phyloP scores from a whole-genome alignment of 2,113 vertebrate species.

The Amia ocellicauda region DNA sequence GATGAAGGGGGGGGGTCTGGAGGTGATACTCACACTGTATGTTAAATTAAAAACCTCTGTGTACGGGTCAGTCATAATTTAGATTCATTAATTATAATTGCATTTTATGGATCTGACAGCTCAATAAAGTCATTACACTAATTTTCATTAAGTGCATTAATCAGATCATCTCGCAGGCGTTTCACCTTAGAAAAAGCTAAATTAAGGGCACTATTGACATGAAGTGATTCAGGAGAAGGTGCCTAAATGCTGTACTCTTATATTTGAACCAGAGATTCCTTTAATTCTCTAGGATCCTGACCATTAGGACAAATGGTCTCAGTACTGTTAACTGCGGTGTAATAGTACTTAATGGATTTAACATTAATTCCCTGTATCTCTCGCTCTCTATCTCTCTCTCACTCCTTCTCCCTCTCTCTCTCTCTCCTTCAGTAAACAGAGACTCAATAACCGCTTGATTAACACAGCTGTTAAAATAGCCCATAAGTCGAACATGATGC shows the following conservation, averaged over 20 bases:
- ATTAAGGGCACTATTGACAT: too few relatives aligned
- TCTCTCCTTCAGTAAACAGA: not conserved
- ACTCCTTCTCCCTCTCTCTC: not conserved
- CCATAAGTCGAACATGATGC: too few relatives aligned
- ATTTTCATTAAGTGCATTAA: conserved; percentile 37
- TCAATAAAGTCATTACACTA: conserved; percentile 30
- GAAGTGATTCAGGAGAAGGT: too few relatives aligned
- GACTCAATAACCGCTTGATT: too few relatives aligned
- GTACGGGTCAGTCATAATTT: conserved; percentile 24
- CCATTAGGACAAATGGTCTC: conserved; percentile 9
- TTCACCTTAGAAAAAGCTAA: not conserved
- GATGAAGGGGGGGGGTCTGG: conserved; percentile 15
- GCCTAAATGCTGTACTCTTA: not conserved
- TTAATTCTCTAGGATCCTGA: conserved; percentile 14
- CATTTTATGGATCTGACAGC: conserved; percentile 23
- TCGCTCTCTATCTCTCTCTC: not conserved
- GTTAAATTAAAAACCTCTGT: conserved; percentile 15
- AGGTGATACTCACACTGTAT: conserved; percentile 4
- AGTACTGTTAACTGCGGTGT: conserved; percentile 18
- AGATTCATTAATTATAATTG: conserved; percentile 38
- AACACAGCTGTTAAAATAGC: too few relatives aligned
- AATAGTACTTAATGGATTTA: conserved; percentile 4
- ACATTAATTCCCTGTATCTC: not conserved
- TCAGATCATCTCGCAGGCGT: conserved; percentile 23
- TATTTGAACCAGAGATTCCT: conserved; percentile 5